These are phyloP conservation scores for Solen grandis DNA, from an alignment of 1,140 invertebrate species.

Conservation along the genomic window DNA sequence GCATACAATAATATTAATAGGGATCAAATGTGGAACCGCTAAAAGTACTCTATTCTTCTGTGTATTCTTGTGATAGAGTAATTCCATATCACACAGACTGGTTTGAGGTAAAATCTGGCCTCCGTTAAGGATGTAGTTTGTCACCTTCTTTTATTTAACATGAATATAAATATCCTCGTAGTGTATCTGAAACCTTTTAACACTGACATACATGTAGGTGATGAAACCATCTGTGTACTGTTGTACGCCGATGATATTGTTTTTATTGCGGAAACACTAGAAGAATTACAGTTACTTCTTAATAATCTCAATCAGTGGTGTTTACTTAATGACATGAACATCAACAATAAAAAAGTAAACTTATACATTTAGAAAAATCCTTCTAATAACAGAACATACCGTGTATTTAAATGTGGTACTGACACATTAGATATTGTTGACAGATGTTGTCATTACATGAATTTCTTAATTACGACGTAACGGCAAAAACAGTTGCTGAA, in stretches of 20 bases:
- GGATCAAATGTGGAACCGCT: not conserved
- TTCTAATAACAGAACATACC: not conserved
- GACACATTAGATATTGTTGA: slow-evolving; percentile 2
- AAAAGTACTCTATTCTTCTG: not conserved
- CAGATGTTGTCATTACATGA: slow-evolving; percentile 17
- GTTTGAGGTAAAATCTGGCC: slow-evolving; percentile 7
- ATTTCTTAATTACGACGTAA: slow-evolving; percentile 10
- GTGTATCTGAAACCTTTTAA: slow-evolving; percentile 10
- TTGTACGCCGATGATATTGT: no score
- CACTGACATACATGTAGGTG: slow-evolving; percentile 3
- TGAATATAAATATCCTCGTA: slow-evolving; percentile 35
- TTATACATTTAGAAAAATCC: slow-evolving; percentile 13
- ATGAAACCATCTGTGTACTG: not conserved
- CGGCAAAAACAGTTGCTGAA: not conserved
- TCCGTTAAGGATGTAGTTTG: slow-evolving; percentile 28
- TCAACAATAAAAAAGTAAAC: slow-evolving; percentile 34
- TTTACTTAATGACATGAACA: not conserved
- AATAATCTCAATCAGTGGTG: slow-evolving; percentile 26
- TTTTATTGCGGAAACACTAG: slow-evolving; percentile 5
- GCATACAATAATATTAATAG: not conserved
- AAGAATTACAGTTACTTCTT: slow-evolving; percentile 24
- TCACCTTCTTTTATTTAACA: slow-evolving; percentile 47
- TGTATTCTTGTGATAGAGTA: not conserved
- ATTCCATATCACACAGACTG: slow-evolving; percentile 3
- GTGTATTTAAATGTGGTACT: slow-evolving; percentile 3